Conservation (phyloP, 2,797 vertebrate genomes). For the Melanotaenia trifasciata region DNA sequence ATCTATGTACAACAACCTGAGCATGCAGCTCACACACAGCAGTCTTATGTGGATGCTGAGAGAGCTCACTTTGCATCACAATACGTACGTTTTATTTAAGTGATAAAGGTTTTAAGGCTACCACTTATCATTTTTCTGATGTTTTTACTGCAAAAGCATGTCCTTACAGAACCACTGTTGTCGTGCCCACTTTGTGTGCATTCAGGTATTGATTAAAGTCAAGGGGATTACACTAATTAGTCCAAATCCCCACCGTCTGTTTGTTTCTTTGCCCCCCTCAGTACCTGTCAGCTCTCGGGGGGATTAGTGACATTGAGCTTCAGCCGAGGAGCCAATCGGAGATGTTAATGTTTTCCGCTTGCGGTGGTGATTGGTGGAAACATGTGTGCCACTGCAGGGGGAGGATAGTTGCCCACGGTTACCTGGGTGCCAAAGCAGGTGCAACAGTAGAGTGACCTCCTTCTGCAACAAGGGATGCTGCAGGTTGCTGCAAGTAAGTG, state of each 20-base stretch:
- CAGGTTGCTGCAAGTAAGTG: conserved; percentile 24
- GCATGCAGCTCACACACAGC: background rate
- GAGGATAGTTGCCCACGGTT: background rate
- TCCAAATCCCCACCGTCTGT: conserved; percentile 65
- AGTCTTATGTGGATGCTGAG: background rate
- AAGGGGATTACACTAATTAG: conserved; percentile 57
- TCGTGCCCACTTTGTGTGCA: background rate
- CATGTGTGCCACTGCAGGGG: conserved; percentile 6
- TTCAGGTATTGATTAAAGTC: conserved; percentile 22
- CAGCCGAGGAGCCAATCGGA: conserved; percentile 51
- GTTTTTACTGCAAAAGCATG: background rate
- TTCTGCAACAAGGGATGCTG: conserved; percentile 7
- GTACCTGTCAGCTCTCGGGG: conserved; percentile 25
- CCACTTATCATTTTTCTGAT: background rate
- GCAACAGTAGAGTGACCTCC: conserved; percentile 18
- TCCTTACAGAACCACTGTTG: background rate
- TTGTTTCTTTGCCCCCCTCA: conserved; percentile 22
- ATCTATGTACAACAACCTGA: background rate
- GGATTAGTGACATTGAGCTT: conserved; percentile 33
- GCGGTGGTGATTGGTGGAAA: conserved; percentile 30
- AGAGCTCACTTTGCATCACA: background rate
- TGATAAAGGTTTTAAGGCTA: background rate
- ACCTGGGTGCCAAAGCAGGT: conserved; percentile 16
- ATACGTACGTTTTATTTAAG: background rate
- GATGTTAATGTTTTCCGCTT: background rate